These are phyloP conservation scores for Elegia similella DNA, from an alignment of 2,888 invertebrate genomes.

Conservation along the genomic window DNA sequence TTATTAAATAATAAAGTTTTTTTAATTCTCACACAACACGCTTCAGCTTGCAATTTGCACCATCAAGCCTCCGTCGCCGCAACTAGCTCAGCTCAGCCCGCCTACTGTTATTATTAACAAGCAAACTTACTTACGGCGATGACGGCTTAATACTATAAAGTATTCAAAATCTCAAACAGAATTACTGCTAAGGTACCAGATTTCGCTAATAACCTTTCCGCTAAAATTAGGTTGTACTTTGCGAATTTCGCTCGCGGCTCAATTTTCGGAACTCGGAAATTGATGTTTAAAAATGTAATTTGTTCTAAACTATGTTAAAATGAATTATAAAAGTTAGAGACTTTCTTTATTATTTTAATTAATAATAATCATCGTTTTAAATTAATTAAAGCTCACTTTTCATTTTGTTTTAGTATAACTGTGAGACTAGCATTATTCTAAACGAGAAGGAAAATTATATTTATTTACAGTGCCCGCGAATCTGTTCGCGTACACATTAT, in stretches of 20 bases:
- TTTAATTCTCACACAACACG: neutral
- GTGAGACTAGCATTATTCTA: too few relatives aligned
- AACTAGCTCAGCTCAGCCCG: slow-evolving; percentile 27
- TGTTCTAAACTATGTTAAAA: neutral
- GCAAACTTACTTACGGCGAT: slow-evolving; percentile 38
- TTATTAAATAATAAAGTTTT: neutral
- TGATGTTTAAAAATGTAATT: slow-evolving; percentile 1
- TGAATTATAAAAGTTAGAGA: neutral
- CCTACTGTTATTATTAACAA: slow-evolving; percentile 40
- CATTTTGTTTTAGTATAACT: too few relatives aligned
- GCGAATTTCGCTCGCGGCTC: neutral
- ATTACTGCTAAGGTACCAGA: neutral
- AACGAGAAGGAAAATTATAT: too few relatives aligned
- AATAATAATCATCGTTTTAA: too few relatives aligned
- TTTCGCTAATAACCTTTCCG: slow-evolving; percentile 7
- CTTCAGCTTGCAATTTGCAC: neutral
- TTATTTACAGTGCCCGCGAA: too few relatives aligned
- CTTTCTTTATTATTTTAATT: neutral
- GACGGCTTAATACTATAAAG: slow-evolving; percentile 21
- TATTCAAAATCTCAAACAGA: neutral
- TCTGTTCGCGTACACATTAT: too few relatives aligned
- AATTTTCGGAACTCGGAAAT: neutral
- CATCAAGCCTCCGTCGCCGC: slow-evolving; percentile 6
- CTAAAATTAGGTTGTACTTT: neutral
- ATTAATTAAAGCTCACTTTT: too few relatives aligned